Evolutionary conservation across 2,888 invertebrate species (phyloP).

Genomic region (Caenorhabditis becei): DNA sequence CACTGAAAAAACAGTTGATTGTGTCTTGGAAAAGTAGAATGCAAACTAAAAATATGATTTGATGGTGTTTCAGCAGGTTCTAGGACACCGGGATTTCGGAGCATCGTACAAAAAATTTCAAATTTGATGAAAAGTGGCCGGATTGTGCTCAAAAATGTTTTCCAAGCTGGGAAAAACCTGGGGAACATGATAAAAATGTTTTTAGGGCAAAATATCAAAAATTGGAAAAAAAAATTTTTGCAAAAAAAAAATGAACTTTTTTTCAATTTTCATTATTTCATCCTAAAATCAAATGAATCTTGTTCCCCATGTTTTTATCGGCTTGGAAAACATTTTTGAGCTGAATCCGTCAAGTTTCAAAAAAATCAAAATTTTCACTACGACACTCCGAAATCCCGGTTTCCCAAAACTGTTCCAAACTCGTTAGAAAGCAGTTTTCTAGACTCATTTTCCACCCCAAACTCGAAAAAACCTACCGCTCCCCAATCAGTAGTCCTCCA

Average conservation of each 20-base stretch:
- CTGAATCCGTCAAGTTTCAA: background rate
- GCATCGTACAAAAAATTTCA: no score
- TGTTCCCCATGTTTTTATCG: background rate
- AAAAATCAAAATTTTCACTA: background rate
- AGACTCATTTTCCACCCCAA: no score
- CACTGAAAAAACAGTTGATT: constrained; percentile 72
- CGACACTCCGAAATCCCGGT: no score
- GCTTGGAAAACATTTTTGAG: background rate
- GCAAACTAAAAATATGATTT: no score
- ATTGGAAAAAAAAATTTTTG: background rate
- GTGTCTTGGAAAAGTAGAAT: background rate
- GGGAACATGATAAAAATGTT: background rate
- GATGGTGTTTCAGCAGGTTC: no score
- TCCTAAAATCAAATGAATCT: background rate
- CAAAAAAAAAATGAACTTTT: background rate
- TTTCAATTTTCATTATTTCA: background rate
- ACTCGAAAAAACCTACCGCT: constrained; percentile 81
- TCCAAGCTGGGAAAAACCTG: no score
- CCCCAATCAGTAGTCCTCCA: constrained; percentile 83
- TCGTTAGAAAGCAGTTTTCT: no score
- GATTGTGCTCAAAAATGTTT: no score
- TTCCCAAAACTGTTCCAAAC: no score
- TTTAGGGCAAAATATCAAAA: background rate
- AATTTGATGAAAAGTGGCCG: no score
- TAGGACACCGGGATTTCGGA: no score